Evolutionary conservation across 2,888 invertebrate species (phyloP).

Genomic region (Lamellibrachia columna): DNA sequence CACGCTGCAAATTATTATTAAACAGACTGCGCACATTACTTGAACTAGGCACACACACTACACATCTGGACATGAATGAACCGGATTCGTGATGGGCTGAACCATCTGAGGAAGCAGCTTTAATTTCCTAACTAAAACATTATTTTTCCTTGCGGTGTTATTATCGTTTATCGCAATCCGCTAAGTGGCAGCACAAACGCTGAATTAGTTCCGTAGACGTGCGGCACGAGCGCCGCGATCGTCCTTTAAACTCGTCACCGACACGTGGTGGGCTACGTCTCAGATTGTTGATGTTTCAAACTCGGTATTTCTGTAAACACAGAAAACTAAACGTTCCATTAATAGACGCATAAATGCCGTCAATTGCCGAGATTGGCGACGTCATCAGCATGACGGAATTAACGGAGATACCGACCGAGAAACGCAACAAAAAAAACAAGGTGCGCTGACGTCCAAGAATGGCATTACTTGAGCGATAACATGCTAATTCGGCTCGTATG

Average conservation of each 20-base stretch:
- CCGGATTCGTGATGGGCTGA: too few relatives aligned
- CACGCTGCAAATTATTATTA: too few relatives aligned
- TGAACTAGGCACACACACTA: too few relatives aligned
- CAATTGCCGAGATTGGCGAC: neutral
- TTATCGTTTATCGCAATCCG: neutral
- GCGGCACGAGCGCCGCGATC: neutral
- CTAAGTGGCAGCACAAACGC: neutral
- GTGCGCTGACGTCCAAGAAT: neutral
- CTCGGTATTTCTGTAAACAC: neutral
- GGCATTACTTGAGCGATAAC: neutral
- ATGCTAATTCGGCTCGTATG: neutral
- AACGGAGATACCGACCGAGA: neutral
- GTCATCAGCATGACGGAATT: neutral
- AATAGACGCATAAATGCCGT: neutral
- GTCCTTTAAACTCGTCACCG: neutral
- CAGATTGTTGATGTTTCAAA: neutral
- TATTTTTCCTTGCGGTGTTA: too few relatives aligned
- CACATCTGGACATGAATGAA: too few relatives aligned
- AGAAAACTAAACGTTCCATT: neutral
- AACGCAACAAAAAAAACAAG: conserved; percentile 10
- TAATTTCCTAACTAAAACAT: neutral
- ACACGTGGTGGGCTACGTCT: conserved; percentile 16
- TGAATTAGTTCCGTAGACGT: neutral
- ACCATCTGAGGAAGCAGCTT: neutral
- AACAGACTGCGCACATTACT: too few relatives aligned